These are phyloP conservation scores for Mus spretus DNA, from an alignment of 2,797 vertebrate species.

Conservation along the genomic window DNA sequence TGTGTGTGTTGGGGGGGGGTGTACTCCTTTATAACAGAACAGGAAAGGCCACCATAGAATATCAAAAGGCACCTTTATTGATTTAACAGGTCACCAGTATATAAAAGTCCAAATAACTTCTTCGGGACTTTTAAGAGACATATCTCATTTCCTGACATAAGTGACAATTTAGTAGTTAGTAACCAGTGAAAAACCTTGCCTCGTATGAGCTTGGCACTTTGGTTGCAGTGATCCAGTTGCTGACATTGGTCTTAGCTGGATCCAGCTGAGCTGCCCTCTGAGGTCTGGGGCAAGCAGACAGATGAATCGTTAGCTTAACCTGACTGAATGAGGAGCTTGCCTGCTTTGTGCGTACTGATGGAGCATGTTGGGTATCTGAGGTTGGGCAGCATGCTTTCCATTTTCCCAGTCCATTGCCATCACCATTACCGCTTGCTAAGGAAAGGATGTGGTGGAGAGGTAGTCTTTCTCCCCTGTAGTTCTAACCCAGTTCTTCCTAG, in stretches of 20 bases:
- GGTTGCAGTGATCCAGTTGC: slow-evolving; percentile 33
- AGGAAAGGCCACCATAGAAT: not conserved
- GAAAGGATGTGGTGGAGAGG: slow-evolving; percentile 63
- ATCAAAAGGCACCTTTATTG: not conserved
- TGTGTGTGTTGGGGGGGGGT: not conserved
- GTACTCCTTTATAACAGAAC: not conserved
- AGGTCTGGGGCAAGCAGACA: slow-evolving; percentile 49
- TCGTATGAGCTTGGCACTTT: not conserved
- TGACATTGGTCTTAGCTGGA: slow-evolving; percentile 30
- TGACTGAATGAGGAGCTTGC: slow-evolving; percentile 31
- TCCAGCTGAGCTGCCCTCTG: slow-evolving; percentile 40
- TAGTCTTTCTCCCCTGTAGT: not conserved
- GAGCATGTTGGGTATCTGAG: slow-evolving; percentile 1
- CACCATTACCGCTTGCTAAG: slow-evolving; percentile 49
- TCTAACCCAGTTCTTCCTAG: not conserved
- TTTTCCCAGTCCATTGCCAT: slow-evolving; percentile 57
- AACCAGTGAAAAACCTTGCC: not conserved
- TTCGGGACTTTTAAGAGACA: not conserved
- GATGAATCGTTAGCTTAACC: slow-evolving; percentile 61
- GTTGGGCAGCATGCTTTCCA: slow-evolving; percentile 45
- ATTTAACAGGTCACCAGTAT: not conserved
- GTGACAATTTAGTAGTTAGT: not conserved
- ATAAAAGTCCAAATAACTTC: slow-evolving; percentile 2
- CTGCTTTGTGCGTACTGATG: slow-evolving; percentile 25
- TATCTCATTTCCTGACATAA: not conserved